Conservation (phyloP, 2,113 vertebrate species). For the Anarrhichthys ocellatus region DNA sequence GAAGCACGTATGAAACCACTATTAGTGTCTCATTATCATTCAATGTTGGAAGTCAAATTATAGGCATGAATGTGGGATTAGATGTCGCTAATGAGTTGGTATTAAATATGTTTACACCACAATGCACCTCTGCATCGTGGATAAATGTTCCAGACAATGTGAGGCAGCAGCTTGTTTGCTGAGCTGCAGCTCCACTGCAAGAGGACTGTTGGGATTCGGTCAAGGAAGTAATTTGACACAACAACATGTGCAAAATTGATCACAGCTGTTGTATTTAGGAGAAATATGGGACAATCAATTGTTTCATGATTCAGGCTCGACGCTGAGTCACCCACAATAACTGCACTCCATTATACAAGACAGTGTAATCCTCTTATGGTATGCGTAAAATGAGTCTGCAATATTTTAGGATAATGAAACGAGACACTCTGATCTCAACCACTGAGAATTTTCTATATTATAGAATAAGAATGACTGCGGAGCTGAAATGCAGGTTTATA, state of each 20-base stretch:
- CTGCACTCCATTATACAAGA: conserved; percentile 16
- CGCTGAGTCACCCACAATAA: conserved; percentile 12
- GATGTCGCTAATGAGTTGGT: conserved; percentile 49
- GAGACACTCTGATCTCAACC: conserved; percentile 10
- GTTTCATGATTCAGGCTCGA: conserved; percentile 40
- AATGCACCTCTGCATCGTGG: conserved; percentile 11
- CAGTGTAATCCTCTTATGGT: not conserved
- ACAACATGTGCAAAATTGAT: conserved; percentile 64
- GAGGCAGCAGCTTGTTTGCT: conserved; percentile 61
- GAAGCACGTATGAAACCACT: conserved; percentile 19
- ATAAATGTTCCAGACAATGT: conserved; percentile 55
- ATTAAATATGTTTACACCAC: conserved; percentile 44
- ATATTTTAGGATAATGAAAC: conserved; percentile 44
- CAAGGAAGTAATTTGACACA: conserved; percentile 77
- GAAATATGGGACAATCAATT: conserved; percentile 71
- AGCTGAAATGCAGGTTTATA: conserved; percentile 1
- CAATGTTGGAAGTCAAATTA: conserved; percentile 33
- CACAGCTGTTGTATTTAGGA: conserved; percentile 78
- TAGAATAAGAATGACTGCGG: not conserved
- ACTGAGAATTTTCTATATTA: not conserved
- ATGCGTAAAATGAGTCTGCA: conserved; percentile 9
- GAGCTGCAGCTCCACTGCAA: conserved; percentile 47
- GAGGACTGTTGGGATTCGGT: conserved; percentile 72
- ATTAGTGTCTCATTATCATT: conserved; percentile 51
- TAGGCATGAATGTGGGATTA: conserved; percentile 48